Evolutionary conservation across 2,797 vertebrate species (phyloP).

Genomic region (Glossophaga mutica): DNA sequence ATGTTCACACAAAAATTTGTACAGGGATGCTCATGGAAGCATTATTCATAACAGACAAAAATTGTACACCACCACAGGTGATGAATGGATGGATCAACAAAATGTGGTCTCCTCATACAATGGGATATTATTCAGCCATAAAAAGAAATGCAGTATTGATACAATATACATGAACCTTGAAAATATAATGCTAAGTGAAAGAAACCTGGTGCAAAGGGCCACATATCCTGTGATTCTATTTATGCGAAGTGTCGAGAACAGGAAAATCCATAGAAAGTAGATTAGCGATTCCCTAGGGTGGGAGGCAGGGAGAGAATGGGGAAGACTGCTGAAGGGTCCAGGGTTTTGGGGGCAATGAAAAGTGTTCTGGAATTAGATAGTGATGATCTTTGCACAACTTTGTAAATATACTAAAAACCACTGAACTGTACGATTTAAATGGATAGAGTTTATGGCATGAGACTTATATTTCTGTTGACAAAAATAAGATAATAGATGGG

Average conservation of each 20-base stretch:
- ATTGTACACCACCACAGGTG: neutral
- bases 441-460: neutral
- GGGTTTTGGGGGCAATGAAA: neutral
- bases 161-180: neutral
- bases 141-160: neutral
- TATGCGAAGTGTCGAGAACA: neutral
- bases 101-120: neutral
- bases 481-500: neutral
- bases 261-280: neutral
- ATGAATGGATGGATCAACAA: neutral
- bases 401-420: neutral
- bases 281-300: neutral
- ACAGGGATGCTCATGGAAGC: neutral
- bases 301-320: rapidly evolving
- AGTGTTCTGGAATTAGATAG: neutral
- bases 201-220: neutral
- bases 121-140: neutral
- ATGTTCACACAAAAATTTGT: neutral
- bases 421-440: neutral
- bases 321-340: neutral
- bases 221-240: neutral
- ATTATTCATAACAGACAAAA: neutral
- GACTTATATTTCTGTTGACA: neutral
- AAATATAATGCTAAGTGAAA: neutral
- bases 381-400: neutral